These are phyloP conservation scores for Labeo rohita DNA, from an alignment of 2,113 vertebrate genomes.

Conservation along the genomic window DNA sequence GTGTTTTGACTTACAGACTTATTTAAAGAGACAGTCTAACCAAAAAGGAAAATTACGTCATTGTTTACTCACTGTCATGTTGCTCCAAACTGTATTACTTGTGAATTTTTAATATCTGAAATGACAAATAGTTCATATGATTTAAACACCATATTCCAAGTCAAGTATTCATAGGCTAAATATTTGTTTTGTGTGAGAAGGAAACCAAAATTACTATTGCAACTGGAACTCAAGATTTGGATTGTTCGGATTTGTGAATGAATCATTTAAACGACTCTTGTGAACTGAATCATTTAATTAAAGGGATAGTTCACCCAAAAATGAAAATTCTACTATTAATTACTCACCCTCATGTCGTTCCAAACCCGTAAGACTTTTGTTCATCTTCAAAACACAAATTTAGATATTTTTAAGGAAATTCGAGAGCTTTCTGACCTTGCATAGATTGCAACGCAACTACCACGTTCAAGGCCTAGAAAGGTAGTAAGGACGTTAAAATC, in stretches of 20 bases:
- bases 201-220: not conserved
- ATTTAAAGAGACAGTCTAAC: not conserved
- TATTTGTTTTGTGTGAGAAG: not conserved
- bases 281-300: not conserved
- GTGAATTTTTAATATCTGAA: no score
- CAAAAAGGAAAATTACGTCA: conserved; percentile 6
- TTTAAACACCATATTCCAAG: not conserved
- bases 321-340: no score
- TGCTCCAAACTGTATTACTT: no score
- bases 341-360: no score
- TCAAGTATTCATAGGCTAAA: not conserved
- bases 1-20: not conserved
- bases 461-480: no score
- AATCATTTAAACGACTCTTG: not conserved
- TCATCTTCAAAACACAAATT: no score
- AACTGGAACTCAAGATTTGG: not conserved
- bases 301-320: no score
- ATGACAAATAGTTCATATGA: not conserved
- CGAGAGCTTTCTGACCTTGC: no score
- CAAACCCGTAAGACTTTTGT: no score
- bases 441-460: no score
- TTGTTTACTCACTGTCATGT: not conserved
- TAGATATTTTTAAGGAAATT: no score
- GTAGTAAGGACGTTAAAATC: no score
- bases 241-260: not conserved